A percentile compares a stretch with the other conserved stretches of the same genome.
Evolutionary conservation across 2,797 vertebrate species (phyloP).

Genomic region (Hafferia zeledoni): DNA sequence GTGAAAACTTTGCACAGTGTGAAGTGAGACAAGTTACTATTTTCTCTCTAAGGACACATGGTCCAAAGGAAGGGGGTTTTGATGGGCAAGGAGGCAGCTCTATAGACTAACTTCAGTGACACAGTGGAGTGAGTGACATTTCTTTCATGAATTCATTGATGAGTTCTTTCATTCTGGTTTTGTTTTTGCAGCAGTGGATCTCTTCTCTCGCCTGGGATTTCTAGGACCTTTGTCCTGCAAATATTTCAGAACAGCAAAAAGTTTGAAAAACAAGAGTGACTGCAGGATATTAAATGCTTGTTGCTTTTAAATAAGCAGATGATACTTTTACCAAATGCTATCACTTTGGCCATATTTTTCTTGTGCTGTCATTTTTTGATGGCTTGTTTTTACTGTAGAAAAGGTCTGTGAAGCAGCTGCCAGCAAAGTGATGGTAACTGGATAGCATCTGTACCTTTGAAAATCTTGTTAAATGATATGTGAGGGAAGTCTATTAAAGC

Average conservation of each 20-base stretch:
- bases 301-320: slow-evolving; percentile 27
- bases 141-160: not conserved
- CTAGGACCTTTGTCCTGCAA: slow-evolving; percentile 41
- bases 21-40: not conserved
- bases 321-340: not conserved
- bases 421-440: not conserved
- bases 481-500: not conserved
- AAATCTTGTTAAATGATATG: not conserved
- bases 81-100: not conserved
- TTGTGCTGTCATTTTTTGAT: not conserved
- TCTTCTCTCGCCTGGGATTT: not conserved
- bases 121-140: not conserved
- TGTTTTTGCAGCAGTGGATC: not conserved
- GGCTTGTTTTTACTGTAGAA: slow-evolving; percentile 2
- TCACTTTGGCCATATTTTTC: not conserved
- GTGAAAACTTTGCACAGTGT: not conserved
- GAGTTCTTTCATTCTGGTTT: not conserved
- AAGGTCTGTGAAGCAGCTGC: slow-evolving; percentile 25
- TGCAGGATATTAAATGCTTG: not conserved
- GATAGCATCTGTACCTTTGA: not conserved
- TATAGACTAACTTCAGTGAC: accelerated
- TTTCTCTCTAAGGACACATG: not conserved
- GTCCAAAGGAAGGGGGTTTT: not conserved
- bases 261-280: not conserved
- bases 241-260: slow-evolving; percentile 27